phyloP scores from a whole-genome alignment of 2,888 invertebrate species.

The Acleris sparsana region DNA sequence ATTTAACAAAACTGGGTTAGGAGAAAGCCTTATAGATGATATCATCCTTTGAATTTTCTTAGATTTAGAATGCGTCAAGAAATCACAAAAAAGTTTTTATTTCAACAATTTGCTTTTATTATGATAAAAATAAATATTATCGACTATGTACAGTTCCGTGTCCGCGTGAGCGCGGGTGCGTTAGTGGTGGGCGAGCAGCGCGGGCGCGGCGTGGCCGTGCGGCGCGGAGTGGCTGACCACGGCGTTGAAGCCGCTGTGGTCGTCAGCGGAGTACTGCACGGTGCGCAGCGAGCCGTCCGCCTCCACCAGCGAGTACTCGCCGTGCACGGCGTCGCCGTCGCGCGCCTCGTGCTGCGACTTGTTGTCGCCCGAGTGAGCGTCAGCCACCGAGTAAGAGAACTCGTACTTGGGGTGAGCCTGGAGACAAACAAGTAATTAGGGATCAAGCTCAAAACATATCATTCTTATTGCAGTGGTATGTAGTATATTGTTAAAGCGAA shows the following conservation, averaged over 20 bases:
- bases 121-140: slow-evolving; percentile 41
- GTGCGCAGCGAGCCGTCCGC: slow-evolving; percentile 81
- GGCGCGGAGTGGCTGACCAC: slow-evolving; percentile 68
- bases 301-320: slow-evolving; percentile 79
- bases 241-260: slow-evolving; percentile 75
- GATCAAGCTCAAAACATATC: no score
- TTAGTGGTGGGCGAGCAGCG: slow-evolving; percentile 55
- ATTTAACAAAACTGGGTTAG: no score
- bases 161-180: slow-evolving; percentile 3
- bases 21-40: no score
- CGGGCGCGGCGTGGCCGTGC: slow-evolving; percentile 48
- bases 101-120: slow-evolving; percentile 40
- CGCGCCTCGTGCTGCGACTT: slow-evolving; percentile 77
- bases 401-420: slow-evolving; percentile 82
- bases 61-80: no score
- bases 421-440: no score
- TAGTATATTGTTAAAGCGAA: no score
- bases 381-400: slow-evolving; percentile 82
- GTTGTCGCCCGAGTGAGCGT: slow-evolving; percentile 82
- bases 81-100: background rate
- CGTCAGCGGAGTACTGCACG: slow-evolving; percentile 81
- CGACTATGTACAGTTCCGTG: slow-evolving; percentile 40
- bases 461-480: no score
- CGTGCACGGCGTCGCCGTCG: slow-evolving; percentile 58
- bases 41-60: no score